Evolutionary conservation across 2,797 vertebrate species (phyloP).

Genomic region (Scomberomorus guttatus): DNA sequence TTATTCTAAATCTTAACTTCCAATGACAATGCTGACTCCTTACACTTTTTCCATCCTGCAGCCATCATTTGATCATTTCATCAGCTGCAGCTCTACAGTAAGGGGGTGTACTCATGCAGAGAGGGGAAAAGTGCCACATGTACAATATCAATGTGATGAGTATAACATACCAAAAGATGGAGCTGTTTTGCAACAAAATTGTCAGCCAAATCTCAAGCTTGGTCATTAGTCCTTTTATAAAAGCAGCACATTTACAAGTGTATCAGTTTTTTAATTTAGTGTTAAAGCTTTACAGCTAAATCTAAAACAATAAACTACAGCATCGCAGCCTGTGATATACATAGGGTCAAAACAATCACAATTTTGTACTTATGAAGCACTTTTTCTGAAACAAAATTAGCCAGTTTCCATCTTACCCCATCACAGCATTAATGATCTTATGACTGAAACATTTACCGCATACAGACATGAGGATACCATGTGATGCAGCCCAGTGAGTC

Average conservation of each 20-base stretch:
- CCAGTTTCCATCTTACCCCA: background rate
- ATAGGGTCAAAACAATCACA: background rate
- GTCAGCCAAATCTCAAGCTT: background rate
- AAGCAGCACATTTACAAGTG: background rate
- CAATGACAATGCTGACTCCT: background rate
- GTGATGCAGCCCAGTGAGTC: slow-evolving; percentile 17
- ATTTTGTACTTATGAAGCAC: background rate
- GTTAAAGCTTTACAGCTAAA: background rate
- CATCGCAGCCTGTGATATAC: background rate
- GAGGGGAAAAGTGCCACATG: slow-evolving; percentile 54
- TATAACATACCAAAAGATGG: slow-evolving; percentile 72
- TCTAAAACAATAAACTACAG: background rate
- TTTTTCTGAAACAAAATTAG: background rate
- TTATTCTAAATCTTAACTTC: background rate
- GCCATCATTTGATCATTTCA: background rate
- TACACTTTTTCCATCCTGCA: background rate
- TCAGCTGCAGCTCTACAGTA: background rate
- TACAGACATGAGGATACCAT: background rate
- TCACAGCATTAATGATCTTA: background rate
- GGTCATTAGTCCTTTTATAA: background rate
- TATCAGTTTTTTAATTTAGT: background rate
- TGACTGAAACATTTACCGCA: slow-evolving; percentile 3
- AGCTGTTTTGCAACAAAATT: slow-evolving; percentile 57
- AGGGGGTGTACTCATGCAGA: background rate
- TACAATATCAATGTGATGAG: slow-evolving; percentile 63